Evolutionary conservation across 2,888 invertebrate species (phyloP), one percentile per base, ranked within the genome.

Genomic region (Ochropacha duplaris): DNA sequence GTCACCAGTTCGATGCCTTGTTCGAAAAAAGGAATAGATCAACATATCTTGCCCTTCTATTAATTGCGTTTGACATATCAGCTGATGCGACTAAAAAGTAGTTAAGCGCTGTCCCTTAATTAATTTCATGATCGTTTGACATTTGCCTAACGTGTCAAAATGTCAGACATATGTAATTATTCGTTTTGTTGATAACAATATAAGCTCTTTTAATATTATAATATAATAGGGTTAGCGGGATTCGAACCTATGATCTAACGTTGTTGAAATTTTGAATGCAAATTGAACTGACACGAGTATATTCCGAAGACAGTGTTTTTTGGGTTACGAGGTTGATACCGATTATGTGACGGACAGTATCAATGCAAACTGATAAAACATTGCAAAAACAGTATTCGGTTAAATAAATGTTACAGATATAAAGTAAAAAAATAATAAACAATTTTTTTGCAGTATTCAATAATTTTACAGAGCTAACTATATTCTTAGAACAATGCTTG

Each of bases 51-150:
- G 62, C 66, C 68, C 68, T 58, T 64, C 61, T 73, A 74, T 77
- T 74, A 76, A 79, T 79, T 78, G 67, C 66, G 28, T 65, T 71
- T 75, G 74, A 76, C 69, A 67, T 72, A 69, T 52, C 68, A 55
- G 62, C 60, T 61, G 69, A 72, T 67, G 63, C 56, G 57, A 60
- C 57, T 59, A 59, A 61, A 65, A 65, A 62, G 54, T 58, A 65
- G 67, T 57, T 59, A 60, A 54, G 34, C 55, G 58, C 3, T 44
- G 16, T 16, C 11, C 31, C 12, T 31, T 50, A 24, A 24, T 24
- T 24, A 50, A 26, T 50, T 50, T 22, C 22, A 24, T 0, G 24
- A 2, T n/a, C 26, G 50, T 26, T 50, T 50, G 44, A 44, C 44
- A 44, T 44, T 44, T 44, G 9, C 9, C 9, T 44, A 19, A 19